Evolutionary conservation across 2,888 invertebrate genomes (phyloP).

Genomic region (Parnassius smintheus): DNA sequence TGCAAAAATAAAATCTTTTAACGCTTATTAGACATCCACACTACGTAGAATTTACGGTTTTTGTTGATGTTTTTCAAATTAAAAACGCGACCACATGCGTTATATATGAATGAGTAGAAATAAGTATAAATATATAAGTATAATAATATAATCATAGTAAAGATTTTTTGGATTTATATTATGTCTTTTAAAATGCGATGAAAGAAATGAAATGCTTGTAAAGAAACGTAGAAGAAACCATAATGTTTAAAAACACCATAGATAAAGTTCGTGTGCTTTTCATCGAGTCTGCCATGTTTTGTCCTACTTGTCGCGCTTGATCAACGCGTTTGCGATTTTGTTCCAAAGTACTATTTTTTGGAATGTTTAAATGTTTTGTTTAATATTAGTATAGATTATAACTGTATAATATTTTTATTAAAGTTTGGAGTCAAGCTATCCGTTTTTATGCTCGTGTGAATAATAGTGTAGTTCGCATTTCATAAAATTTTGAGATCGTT

Average conservation of each 20-base stretch:
- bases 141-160: too few species aligned
- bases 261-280: conserved; percentile 73
- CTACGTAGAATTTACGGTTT: too few species aligned
- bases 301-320: conserved; percentile 81
- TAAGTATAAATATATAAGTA: too few species aligned
- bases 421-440: conserved; percentile 53
- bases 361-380: conserved; percentile 77
- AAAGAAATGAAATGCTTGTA: conserved; percentile 28
- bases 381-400: conserved; percentile 71
- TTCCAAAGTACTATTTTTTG: conserved; percentile 69
- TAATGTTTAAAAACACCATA: conserved; percentile 67
- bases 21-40: too few species aligned
- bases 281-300: conserved; percentile 79
- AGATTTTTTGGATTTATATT: too few species aligned
- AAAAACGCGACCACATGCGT: too few species aligned
- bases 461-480: conserved; percentile 69
- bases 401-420: conserved; percentile 55
- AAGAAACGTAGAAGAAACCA: conserved; percentile 35
- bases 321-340: conserved; percentile 75
- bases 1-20: too few species aligned
- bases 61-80: too few species aligned
- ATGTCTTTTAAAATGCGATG: neutral
- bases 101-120: too few species aligned
- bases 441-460: conserved; percentile 60
- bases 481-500: conserved; percentile 66